Evolutionary conservation across 2,113 vertebrate genomes (phyloP).

Genomic region (Elgaria multicarinata): DNA sequence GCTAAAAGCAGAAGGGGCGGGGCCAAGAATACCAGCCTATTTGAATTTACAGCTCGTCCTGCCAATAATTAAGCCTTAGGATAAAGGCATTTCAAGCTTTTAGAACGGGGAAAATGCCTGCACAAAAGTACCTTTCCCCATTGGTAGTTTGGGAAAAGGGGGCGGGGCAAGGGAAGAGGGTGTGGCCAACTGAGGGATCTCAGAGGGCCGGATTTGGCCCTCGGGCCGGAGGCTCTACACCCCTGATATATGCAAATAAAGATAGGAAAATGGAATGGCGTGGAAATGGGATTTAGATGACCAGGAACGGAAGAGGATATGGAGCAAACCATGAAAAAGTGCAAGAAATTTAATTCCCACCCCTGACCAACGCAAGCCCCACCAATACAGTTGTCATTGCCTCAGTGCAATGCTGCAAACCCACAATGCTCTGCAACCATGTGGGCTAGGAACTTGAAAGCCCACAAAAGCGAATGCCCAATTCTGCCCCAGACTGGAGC

Average conservation of each 20-base stretch:
- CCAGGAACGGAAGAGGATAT: background rate
- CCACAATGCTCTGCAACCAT: background rate
- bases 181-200: too few species aligned
- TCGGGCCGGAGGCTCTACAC: too few species aligned
- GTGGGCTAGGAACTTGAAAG: background rate
- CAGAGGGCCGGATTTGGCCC: too few species aligned
- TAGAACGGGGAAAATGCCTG: too few species aligned
- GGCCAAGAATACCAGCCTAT: too few species aligned
- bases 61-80: too few species aligned
- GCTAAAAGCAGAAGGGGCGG: too few species aligned
- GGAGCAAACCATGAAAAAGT: background rate
- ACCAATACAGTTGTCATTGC: background rate
- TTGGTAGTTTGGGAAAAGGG: too few species aligned
- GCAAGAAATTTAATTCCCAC: background rate
- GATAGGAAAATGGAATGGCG: background rate
- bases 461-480: background rate
- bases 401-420: background rate
- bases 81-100: too few species aligned
- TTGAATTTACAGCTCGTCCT: too few species aligned
- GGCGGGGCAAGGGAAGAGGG: too few species aligned
- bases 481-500: background rate
- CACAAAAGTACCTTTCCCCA: too few species aligned
- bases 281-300: background rate
- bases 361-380: background rate
- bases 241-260: background rate